Base-by-base conservation (phyloP, 2,797 vertebrate genomes). In the Australoheros facetus region DNA sequence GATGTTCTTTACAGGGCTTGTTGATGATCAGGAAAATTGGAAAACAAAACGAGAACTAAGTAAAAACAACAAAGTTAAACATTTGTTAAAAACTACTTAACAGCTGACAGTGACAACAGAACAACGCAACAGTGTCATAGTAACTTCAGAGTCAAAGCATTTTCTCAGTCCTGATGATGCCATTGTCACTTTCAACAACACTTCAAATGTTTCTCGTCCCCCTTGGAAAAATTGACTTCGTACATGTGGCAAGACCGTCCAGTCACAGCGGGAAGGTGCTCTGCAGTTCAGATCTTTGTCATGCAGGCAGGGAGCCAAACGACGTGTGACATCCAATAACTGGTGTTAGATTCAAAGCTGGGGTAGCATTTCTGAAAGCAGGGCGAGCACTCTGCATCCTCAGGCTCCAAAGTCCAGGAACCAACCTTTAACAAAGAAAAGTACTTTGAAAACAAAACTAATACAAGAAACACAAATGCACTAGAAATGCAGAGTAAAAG, bases 281-380 rank as follows among this genome's bases (percentile, higher is more conserved):
- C 55, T 58, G 77, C 56, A 72, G 75, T 78, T 83, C 51, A 76
- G 10, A 59, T 60, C 17, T 75, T 21, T 45, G 16, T 34, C 3
- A 28, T 56, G 3, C 42, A 39, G 80, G 26, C 21, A 58, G 59
- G 56, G 64, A 1, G 48, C 14, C 53, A 11, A 2, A 13, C 62
- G 60, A 37, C 26, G 55, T 64, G 58, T 0, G 17, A 42, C 6
- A 17, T 84, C 70, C 64, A 71, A 14, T 10, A 42, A 58, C 2
- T 51, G n/a, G 60, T 1, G 11, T 71, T 78, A 17, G n/a, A 12
- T 78, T 88, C 80, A 57, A 71, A 85, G 71, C 60, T 58, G 59
- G 70, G 78, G 79, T 83, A 77, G 74, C 2, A 16, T 32, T 83
- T 78, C 56, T 42, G 23, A 73, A 48, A 55, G 71, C 39, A 59